Percentiles rank a stretch among this genome's conserved stretches.
phyloP scores from a whole-genome alignment of 2,888 invertebrate species.

The Notodonta dromedarius region DNA sequence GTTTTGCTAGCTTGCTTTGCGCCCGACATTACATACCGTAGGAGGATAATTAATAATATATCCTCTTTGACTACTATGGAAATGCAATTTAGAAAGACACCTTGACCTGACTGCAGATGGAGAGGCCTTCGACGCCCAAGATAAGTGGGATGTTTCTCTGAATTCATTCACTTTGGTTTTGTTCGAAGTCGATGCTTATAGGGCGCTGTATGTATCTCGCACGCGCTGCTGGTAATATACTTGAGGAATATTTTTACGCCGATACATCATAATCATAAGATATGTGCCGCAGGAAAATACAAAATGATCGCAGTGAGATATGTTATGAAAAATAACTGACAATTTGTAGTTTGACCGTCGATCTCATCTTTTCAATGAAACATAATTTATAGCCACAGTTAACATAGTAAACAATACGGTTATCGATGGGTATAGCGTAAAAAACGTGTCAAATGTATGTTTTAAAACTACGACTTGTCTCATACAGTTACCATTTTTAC shows the following conservation, averaged over 20 bases:
- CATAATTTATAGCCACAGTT: too few relatives aligned
- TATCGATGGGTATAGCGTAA: background rate
- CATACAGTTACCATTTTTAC: background rate
- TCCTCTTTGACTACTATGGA: background rate
- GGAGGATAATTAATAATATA: background rate
- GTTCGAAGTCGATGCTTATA: background rate
- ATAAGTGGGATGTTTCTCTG: background rate
- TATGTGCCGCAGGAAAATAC: too few relatives aligned
- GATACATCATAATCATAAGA: too few relatives aligned
- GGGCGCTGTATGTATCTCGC: too few relatives aligned
- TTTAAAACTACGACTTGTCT: background rate
- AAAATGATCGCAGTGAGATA: background rate
- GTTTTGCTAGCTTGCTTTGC: background rate
- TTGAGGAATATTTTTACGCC: too few relatives aligned
- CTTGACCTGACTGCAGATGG: background rate
- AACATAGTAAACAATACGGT: too few relatives aligned
- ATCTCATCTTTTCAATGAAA: too few relatives aligned
- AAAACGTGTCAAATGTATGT: background rate
- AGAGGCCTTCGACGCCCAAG: conserved; percentile 1
- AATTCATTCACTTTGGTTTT: background rate
- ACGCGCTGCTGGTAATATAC: too few relatives aligned
- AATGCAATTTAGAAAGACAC: conserved; percentile 2
- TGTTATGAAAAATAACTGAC: background rate
- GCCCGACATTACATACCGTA: background rate
- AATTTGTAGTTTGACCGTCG: background rate